A percentile compares a stretch with the other conserved stretches of the same genome.
These are phyloP conservation scores for Mirounga angustirostris DNA, from an alignment of 2,113 vertebrate species.

Conservation along the genomic window DNA sequence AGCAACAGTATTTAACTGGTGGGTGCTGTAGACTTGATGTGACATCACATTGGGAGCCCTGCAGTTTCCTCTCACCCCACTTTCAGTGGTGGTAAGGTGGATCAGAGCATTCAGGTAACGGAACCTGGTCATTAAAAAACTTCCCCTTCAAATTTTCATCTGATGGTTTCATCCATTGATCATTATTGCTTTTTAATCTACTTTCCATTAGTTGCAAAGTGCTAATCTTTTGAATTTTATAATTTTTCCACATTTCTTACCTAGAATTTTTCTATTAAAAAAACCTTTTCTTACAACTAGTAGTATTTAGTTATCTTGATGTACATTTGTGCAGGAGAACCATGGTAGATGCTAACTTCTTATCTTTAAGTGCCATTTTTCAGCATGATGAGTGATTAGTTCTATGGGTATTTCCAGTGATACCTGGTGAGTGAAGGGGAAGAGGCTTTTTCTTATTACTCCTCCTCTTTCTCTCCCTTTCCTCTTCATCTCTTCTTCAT, in stretches of 20 bases:
- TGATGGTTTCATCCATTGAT: neutral
- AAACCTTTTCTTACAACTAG: neutral
- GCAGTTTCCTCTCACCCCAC: neutral
- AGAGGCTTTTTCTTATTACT: neutral
- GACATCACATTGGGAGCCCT: neutral
- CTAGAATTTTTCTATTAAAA: neutral
- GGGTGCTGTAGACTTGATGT: neutral
- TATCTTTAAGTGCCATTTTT: neutral
- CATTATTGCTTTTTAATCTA: neutral
- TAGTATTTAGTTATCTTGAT: constrained; percentile 11
- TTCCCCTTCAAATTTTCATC: neutral
- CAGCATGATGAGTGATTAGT: neutral
- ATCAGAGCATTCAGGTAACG: neutral
- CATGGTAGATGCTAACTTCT: neutral
- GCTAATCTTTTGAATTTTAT: neutral
- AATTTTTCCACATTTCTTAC: neutral
- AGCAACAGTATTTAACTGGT: neutral
- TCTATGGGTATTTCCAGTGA: neutral
- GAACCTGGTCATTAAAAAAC: neutral
- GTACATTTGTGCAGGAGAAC: neutral
- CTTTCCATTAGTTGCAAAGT: constrained; percentile 8
- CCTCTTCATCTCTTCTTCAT: neutral
- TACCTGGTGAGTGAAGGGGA: neutral
- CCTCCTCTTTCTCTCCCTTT: neutral
- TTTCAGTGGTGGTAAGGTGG: neutral